phyloP scores from a whole-genome alignment of 1,140 invertebrate species.

The Hyposmocoma kahamanoa region DNA sequence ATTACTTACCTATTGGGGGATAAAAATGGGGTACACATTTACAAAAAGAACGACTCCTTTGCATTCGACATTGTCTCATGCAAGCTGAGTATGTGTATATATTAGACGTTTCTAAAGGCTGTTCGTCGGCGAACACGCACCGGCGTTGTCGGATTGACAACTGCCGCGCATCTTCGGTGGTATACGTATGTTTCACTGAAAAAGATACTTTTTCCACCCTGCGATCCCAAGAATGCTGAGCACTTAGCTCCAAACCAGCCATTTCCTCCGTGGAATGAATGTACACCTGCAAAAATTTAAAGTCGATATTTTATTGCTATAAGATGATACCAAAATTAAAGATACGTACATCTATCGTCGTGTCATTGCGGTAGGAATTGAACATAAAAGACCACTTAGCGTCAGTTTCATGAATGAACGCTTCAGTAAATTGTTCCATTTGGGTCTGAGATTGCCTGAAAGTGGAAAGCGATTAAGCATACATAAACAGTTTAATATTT shows the following conservation, averaged over 20 bases:
- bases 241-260: slow-evolving; percentile 77
- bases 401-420: slow-evolving; percentile 78
- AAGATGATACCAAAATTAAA: too few relatives aligned
- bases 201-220: slow-evolving; percentile 78
- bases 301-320: too few relatives aligned
- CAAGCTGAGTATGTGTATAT: slow-evolving; percentile 81
- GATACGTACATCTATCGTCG: slow-evolving; percentile 62
- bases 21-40: slow-evolving; percentile 82
- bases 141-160: slow-evolving; percentile 78
- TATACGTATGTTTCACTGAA: slow-evolving; percentile 82
- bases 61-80: slow-evolving; percentile 81
- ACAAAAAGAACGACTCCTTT: slow-evolving; percentile 74
- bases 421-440: slow-evolving; percentile 61
- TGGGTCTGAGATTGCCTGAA: slow-evolving; percentile 51
- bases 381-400: slow-evolving; percentile 76
- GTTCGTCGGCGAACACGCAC: slow-evolving; percentile 80
- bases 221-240: slow-evolving; percentile 80
- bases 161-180: slow-evolving; percentile 79
- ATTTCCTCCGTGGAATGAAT: slow-evolving; percentile 80
- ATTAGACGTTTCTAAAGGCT: slow-evolving; percentile 73
- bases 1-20: slow-evolving; percentile 65
- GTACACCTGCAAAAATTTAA: slow-evolving; percentile 75
- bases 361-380: slow-evolving; percentile 64
- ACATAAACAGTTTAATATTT: too few relatives aligned
- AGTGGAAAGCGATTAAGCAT: too few relatives aligned